Base-by-base conservation (phyloP, 2,113 vertebrate genomes). In the Laticauda laticaudata region DNA sequence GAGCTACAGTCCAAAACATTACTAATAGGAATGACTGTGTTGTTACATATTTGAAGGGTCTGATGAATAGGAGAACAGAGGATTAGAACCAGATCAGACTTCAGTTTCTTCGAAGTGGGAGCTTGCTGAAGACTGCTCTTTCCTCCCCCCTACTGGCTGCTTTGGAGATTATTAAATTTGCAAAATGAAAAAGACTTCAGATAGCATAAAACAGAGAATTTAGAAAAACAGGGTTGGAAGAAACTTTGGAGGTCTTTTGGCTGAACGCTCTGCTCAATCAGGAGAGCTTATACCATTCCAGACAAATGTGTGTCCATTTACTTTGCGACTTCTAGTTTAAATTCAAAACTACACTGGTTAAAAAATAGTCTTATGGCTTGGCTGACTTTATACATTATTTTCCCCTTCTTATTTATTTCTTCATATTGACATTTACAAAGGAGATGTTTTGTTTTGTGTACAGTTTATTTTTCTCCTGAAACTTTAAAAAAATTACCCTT, bases 91-190 rank as follows among this genome's bases (percentile, higher is more conserved):
- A 55, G 59, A 88, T n/a, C 51, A 48, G 2, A 29, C 61, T 12
- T 51, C 0, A 0, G 24, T 0, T 1, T 3, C 55, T 88, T 0
- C 0, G 0, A 59, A 87, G 1, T 6, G 89, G 53, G 43, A 59
- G 45, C 9, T 91, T 93, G 93, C 93, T 24, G 92, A 95, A 94
- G 64, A 87, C 95, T 96, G 95, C 93, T 94, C 96, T 96, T 97
- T 94, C 94, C 95, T 55, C 97, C 93, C 97, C 96, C 93, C 97
- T 97, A 43, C 96, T 48, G 96, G 95, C 87, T 92, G 90, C 56
- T 59, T 51, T 91, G 75, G 92, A 90, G 93, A 93, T 92, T 48
- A 91, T 3, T 20, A 91, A 23, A 88, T 87, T 89, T 2, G 45
- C 34, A 34, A 55, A 92, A 34, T 21, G 7, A 26, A 92, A 92